These are phyloP conservation scores for Pantelozetes paolii DNA, from an alignment of 2,888 invertebrate species.

Conservation along the genomic window DNA sequence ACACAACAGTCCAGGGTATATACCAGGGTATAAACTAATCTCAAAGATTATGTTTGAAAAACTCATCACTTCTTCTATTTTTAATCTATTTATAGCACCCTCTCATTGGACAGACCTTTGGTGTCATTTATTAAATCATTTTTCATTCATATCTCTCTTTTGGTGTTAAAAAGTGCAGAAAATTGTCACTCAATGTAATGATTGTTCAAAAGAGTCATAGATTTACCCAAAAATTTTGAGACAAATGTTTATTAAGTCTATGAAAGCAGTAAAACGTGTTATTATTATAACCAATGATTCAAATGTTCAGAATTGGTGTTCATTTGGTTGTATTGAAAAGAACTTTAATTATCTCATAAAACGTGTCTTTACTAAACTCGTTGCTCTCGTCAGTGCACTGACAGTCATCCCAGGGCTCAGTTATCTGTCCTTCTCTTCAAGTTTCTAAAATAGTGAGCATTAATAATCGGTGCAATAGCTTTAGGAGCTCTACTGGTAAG, in stretches of 20 bases:
- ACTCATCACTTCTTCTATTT: constrained; percentile 12
- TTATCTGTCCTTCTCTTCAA: constrained; percentile 25
- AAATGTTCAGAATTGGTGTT: constrained; percentile 11
- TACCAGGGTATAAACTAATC: constrained; percentile 20
- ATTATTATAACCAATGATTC: not conserved
- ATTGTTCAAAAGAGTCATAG: not conserved
- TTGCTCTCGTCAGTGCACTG: not conserved
- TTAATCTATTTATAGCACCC: no score
- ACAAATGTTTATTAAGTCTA: constrained; percentile 26
- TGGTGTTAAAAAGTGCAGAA: not conserved
- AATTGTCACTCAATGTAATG: not conserved
- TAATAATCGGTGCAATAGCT: constrained; percentile 20
- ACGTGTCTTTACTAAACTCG: constrained; percentile 29
- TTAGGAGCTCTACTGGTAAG: constrained; percentile 1
- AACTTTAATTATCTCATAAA: constrained; percentile 37
- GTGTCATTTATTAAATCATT: no score
- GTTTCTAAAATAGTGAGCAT: constrained; percentile 21
- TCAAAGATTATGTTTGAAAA: not conserved
- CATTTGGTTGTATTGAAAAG: constrained; percentile 23
- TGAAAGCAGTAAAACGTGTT: constrained; percentile 19
- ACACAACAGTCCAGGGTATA: not conserved
- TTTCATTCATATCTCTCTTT: no score
- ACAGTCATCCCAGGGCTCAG: not conserved
- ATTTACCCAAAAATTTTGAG: not conserved
- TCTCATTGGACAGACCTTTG: no score